Conservation (phyloP, 2,888 invertebrate genomes). For the Leucophora obtusa region DNA sequence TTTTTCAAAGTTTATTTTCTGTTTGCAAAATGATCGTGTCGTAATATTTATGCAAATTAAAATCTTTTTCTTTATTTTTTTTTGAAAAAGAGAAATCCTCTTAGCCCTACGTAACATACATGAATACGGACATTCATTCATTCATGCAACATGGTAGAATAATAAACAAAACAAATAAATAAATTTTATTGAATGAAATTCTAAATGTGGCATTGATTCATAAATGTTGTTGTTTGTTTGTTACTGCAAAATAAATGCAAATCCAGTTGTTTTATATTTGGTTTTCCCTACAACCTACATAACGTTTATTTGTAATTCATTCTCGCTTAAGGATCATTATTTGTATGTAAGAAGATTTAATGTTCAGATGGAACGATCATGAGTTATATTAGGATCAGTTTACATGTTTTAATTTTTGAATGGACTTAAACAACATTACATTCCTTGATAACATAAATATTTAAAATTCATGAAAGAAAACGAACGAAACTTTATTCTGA, state of each 20-base stretch:
- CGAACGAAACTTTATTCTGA: no score
- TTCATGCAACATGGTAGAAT: conserved; percentile 43
- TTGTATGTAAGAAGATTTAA: conserved; percentile 40
- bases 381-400: conserved; percentile 52
- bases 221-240: conserved; percentile 69
- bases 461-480: no score
- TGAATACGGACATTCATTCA: conserved; percentile 17
- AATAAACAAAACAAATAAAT: conserved; percentile 60
- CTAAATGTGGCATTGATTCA: conserved; percentile 76
- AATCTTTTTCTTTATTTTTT: conserved; percentile 38
- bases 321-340: conserved; percentile 44
- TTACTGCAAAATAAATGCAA: conserved; percentile 65
- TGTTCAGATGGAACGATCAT: conserved; percentile 53
- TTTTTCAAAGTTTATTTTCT: conserved; percentile 42
- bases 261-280: conserved; percentile 25
- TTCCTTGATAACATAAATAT: not conserved
- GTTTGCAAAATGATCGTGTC: conserved; percentile 45
- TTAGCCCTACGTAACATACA: not conserved
- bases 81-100: conserved; percentile 28
- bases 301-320: conserved; percentile 46
- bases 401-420: conserved; percentile 24
- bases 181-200: conserved; percentile 77
- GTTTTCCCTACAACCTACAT: conserved; percentile 66
- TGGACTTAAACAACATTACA: not conserved
- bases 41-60: conserved; percentile 64